Evolutionary conservation across 1,140 invertebrate genomes (phyloP).

Genomic region (Plutomurus gul): DNA sequence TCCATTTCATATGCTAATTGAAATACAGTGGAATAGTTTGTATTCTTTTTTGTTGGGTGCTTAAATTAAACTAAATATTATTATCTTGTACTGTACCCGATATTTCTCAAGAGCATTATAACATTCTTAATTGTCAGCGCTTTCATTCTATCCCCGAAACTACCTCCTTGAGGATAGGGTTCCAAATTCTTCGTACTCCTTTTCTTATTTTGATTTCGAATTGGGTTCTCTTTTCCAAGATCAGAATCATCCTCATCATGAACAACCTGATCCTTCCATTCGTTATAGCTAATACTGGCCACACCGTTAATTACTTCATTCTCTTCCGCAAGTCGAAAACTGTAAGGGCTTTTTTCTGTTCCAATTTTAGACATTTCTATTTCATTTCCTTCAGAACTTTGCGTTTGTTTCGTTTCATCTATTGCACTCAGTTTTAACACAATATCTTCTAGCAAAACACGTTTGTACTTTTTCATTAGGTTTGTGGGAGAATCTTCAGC

Average conservation of each 20-base stretch:
- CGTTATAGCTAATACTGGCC: not conserved
- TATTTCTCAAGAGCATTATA: slow-evolving; percentile 68
- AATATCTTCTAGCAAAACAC: slow-evolving; percentile 61
- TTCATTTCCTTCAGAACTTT: slow-evolving; percentile 48
- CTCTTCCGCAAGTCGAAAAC: not conserved
- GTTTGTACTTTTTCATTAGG: slow-evolving; percentile 57
- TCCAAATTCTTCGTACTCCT: not conserved
- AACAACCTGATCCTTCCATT: not conserved
- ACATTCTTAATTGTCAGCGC: slow-evolving; percentile 68
- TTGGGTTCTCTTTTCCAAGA: not conserved
- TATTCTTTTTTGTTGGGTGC: too few species aligned
- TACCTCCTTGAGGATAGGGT: not conserved
- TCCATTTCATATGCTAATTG: not conserved
- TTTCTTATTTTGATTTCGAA: not conserved
- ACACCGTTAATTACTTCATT: not conserved
- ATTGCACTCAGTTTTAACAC: slow-evolving; percentile 62
- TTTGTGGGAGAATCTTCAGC: slow-evolving; percentile 61
- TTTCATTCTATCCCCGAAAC: slow-evolving; percentile 51
- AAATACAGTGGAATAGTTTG: too few species aligned
- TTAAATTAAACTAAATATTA: too few species aligned
- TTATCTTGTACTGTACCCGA: slow-evolving; percentile 61
- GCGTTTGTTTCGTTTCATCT: slow-evolving; percentile 31
- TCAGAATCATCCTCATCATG: not conserved
- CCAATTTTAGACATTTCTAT: slow-evolving; percentile 30
- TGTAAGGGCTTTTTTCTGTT: not conserved